A percentile compares a stretch with the other conserved stretches of the same genome.
These are phyloP conservation scores for Drosophila hamatofila DNA, from an alignment of 2,888 invertebrate genomes.

Conservation along the genomic window DNA sequence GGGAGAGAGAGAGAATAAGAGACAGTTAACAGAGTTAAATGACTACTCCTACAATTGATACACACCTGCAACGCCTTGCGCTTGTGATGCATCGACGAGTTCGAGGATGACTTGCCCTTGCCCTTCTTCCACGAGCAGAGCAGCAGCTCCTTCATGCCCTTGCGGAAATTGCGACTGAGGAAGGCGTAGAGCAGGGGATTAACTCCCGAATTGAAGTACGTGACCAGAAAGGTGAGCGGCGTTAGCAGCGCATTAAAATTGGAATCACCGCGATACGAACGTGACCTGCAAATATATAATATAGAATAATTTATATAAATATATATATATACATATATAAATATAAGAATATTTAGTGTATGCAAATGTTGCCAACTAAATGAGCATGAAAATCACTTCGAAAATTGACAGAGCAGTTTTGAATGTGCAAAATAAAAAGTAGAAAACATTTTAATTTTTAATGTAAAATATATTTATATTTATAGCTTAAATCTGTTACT, in stretches of 20 bases:
- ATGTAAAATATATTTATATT: not conserved
- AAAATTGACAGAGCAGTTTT: not conserved
- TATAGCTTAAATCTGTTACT: not conserved
- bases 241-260: slow-evolving; percentile 92
- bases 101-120: slow-evolving; percentile 84
- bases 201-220: slow-evolving; percentile 95
- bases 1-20: not conserved
- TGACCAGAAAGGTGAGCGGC: slow-evolving; percentile 93
- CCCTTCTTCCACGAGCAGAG: slow-evolving; percentile 87
- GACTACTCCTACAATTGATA: too few species aligned
- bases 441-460: not conserved
- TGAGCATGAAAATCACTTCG: not conserved
- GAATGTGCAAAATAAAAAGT: not conserved
- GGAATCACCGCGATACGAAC: slow-evolving; percentile 89
- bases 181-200: slow-evolving; percentile 97
- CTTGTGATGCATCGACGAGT: slow-evolving; percentile 85
- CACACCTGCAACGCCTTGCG: slow-evolving; percentile 84
- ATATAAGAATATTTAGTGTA: not conserved
- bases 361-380: not conserved
- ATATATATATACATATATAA: not conserved
- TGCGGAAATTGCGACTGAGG: slow-evolving; percentile 92
- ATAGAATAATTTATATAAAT: slow-evolving; percentile 15
- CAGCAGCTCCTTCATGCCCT: slow-evolving; percentile 93
- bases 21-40: too few species aligned
- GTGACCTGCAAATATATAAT: slow-evolving; percentile 84